Conservation (phyloP, 1,140 invertebrate species). For the Hyles euphorbiae region DNA sequence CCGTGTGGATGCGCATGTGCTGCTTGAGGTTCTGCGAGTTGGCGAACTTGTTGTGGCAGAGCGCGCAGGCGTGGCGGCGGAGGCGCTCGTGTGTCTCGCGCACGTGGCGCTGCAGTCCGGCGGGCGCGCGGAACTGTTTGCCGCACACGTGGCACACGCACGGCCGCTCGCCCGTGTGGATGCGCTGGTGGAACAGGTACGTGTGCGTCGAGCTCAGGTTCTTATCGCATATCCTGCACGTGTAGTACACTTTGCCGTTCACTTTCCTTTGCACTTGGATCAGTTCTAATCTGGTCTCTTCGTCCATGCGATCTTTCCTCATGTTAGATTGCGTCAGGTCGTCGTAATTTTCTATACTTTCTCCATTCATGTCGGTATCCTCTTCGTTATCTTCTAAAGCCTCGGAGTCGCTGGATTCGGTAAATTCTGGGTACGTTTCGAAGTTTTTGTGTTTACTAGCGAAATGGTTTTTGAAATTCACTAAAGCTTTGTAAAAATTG, state of each 20-base stretch:
- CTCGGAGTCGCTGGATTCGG: slow-evolving; percentile 36
- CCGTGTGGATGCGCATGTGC: slow-evolving; percentile 83
- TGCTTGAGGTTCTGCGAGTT: slow-evolving; percentile 71
- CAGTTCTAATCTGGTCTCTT: slow-evolving; percentile 43
- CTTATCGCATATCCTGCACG: slow-evolving; percentile 78
- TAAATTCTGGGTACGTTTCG: slow-evolving; percentile 30
- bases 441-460: slow-evolving; percentile 27
- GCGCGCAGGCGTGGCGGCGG: slow-evolving; percentile 73
- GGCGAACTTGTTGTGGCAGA: slow-evolving; percentile 77
- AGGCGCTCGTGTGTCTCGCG: slow-evolving; percentile 79
- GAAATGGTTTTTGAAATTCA: slow-evolving; percentile 52
- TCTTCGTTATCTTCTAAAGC: slow-evolving; percentile 12
- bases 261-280: slow-evolving; percentile 35
- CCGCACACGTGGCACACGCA: slow-evolving; percentile 85
- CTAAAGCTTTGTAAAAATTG: slow-evolving; percentile 45
- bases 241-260: slow-evolving; percentile 68
- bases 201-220: slow-evolving; percentile 78
- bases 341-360: slow-evolving; percentile 36
- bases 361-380: slow-evolving; percentile 2
- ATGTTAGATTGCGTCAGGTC: slow-evolving; percentile 48
- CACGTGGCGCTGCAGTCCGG: slow-evolving; percentile 78
- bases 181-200: slow-evolving; percentile 78
- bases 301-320: slow-evolving; percentile 46
- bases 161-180: slow-evolving; percentile 84
- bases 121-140: slow-evolving; percentile 81